Evolutionary conservation across 1,140 invertebrate genomes (phyloP), one percentile per base, ranked within the genome.

Genomic region (Orchesella cincta): DNA sequence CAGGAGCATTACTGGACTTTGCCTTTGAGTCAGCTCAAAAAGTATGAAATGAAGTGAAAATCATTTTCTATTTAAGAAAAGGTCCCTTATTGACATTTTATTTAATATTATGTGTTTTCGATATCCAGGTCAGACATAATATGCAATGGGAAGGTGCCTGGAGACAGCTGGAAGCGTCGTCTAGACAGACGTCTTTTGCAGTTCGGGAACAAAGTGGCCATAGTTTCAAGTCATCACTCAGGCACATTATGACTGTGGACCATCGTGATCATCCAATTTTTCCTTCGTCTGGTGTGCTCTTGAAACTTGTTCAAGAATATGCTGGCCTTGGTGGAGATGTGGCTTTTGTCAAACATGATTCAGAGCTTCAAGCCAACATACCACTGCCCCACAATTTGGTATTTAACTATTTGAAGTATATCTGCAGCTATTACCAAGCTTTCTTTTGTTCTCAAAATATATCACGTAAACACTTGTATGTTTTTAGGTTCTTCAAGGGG

Each of bases 251-350:
- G 76, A 88, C 89, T 0, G 88, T 92, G 62, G 95, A 97, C 85
- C 90, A 89, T 76, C 87, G 94, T 78, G 93, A 97, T 85, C 90
- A 92, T 78, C 81, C 86, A 28, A 90, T 95, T 79, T 92, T 96
- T 84, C 94, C 95, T 0, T 89, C 88, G 31, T 84, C 83, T 77
- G 94, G 95, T 23, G 86, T 87, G 26, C 86, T 92, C 72, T 85
- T 94, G 26, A 90, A 91, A 84, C 86, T 91, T 73, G 89, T 87
- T 8, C 88, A 92, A 80, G 95, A 97, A 88, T 86, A 93, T 83
- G 93, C 94, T 64, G 94, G 95, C 0, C 84, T 96, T 0, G 95
- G 94, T 28, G 95, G 95, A 1, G 91, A 95, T 84, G 90, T 94
- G 36, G 91, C 92, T 26, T 95, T 94, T 85, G 83, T 95, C 0